These are phyloP conservation scores for Mesocentrotus franciscanus DNA, from an alignment of 53 echinoderm and acorn worm genomes.

Conservation along the genomic window DNA sequence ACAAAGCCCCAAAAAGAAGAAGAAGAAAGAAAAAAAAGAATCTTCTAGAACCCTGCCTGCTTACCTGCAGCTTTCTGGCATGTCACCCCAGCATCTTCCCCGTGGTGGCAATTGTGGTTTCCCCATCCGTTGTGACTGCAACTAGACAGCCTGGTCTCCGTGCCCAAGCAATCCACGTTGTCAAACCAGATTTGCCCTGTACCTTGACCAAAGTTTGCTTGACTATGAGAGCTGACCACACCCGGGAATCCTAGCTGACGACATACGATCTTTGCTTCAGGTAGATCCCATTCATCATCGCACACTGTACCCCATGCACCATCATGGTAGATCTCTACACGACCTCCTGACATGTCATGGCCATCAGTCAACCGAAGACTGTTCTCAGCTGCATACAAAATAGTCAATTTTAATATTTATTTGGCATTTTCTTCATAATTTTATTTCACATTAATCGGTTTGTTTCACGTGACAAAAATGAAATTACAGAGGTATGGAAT, in stretches of 20 bases:
- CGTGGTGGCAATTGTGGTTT: conserved; percentile 25
- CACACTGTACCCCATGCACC: conserved; percentile 50
- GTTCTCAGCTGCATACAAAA: conserved; percentile 13
- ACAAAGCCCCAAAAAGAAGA: too few species aligned
- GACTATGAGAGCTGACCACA: neutral
- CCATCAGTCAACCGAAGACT: conserved; percentile 2
- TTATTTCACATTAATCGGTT: neutral
- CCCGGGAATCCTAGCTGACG: conserved; percentile 46
- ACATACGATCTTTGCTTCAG: neutral
- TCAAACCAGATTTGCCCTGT: conserved; percentile 33
- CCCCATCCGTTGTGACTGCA: conserved; percentile 41
- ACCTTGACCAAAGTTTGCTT: conserved; percentile 36
- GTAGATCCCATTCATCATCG: conserved; percentile 17
- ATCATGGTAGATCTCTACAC: conserved; percentile 34
- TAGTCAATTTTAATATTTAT: neutral
- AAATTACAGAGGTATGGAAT: neutral
- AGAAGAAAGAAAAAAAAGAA: too few species aligned
- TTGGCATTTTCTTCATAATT: neutral
- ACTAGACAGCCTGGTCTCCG: neutral
- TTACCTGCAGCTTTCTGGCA: conserved; percentile 7
- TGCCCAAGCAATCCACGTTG: conserved; percentile 14
- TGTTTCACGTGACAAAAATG: neutral
- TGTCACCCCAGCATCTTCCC: conserved; percentile 40
- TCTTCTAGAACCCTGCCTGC: neutral
- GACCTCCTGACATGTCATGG: neutral